Evolutionary conservation across 1,140 invertebrate genomes (phyloP), one percentile per base, ranked within the genome.

Genomic region (Phocides pigmalion): DNA sequence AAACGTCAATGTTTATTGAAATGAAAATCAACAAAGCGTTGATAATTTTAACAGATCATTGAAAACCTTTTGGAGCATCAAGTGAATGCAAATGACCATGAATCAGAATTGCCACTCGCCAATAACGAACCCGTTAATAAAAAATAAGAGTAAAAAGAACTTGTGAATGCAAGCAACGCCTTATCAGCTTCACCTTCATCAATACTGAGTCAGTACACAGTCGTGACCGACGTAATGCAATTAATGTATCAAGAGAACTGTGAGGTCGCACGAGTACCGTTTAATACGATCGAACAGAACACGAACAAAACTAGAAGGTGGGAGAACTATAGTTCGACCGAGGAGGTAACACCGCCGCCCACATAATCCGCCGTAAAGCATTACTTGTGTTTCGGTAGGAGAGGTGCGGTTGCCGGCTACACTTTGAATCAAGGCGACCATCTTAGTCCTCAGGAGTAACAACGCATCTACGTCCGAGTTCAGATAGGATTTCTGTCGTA

Each of bases 171-270:
- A 46, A 12, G 6, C n/a, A n/a, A 41, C 22, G 41, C 54, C 41
- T 58, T 58, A 46, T 39, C 41, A 58, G 22, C 32, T 58, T 58
- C 54, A 28, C 54, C 54, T 58, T 58, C 54, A 32, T 58, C 20
- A 28, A 25, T 17, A 19, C 37, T 56, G 19, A 11, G 39, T 6
- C 39, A 9, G 41, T 17, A 44, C 15, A 44, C 16, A 56, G 53
- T 39, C 53, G 39, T 56, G 53, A 56, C 53, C 37, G 37, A 22
- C 39, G 37, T 56, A 56, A 56, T 56, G 53, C 20, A 25, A 42
- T 56, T 56, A 56, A 6, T 42, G 20, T 17, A 42, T 22, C 49
- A 28, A 42, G 19, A 56, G 37, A 42, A 42, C 53, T 11, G 16
- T 9, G 39, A 25, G 53, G 14, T 42, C 19, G 14, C 15, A 2